Percentiles rank a stretch among this genome's conserved stretches.
phyloP scores from a whole-genome alignment of 2,113 vertebrate species.

The Anarrhichthys ocellatus region DNA sequence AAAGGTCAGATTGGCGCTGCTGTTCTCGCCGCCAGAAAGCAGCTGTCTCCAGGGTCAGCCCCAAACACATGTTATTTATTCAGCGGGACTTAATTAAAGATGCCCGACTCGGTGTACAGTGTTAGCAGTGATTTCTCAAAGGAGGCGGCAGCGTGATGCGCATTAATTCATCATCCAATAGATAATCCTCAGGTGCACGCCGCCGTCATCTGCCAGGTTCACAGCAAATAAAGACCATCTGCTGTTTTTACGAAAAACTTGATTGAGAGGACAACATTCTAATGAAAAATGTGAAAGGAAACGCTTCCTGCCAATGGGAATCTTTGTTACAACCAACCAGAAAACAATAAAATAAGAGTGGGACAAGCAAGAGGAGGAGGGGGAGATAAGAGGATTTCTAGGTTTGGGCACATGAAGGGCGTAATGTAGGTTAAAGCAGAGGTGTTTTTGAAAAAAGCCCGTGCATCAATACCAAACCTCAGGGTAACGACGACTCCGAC shows the following conservation, averaged over 20 bases:
- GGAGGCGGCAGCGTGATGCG: slow-evolving; percentile 59
- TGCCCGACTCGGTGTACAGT: slow-evolving; percentile 45
- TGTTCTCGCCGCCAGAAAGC: slow-evolving; percentile 26
- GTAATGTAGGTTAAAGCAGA: slow-evolving; percentile 37
- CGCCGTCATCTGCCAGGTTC: slow-evolving; percentile 43
- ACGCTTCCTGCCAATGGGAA: background rate
- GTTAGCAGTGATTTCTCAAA: slow-evolving; percentile 71
- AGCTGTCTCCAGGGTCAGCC: slow-evolving; percentile 46
- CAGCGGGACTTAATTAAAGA: slow-evolving; percentile 72
- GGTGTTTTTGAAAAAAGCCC: slow-evolving; percentile 45
- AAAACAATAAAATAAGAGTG: background rate
- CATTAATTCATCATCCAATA: slow-evolving; percentile 73
- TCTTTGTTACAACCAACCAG: slow-evolving; percentile 3
- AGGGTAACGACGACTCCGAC: slow-evolving; percentile 4
- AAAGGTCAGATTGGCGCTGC: slow-evolving; percentile 58
- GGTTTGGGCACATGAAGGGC: background rate
- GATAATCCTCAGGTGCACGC: slow-evolving; percentile 71
- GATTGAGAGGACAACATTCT: slow-evolving; percentile 61
- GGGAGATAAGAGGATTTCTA: slow-evolving; percentile 5
- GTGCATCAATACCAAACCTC: slow-evolving; percentile 24
- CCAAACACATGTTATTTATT: slow-evolving; percentile 69
- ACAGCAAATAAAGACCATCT: slow-evolving; percentile 72
- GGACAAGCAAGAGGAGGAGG: background rate
- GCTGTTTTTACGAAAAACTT: slow-evolving; percentile 56
- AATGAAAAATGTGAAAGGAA: slow-evolving; percentile 59